Percentiles rank a stretch among this genome's conserved stretches.
These are phyloP conservation scores for Tribolium freemani DNA, from an alignment of 2,888 invertebrate genomes.

Conservation along the genomic window DNA sequence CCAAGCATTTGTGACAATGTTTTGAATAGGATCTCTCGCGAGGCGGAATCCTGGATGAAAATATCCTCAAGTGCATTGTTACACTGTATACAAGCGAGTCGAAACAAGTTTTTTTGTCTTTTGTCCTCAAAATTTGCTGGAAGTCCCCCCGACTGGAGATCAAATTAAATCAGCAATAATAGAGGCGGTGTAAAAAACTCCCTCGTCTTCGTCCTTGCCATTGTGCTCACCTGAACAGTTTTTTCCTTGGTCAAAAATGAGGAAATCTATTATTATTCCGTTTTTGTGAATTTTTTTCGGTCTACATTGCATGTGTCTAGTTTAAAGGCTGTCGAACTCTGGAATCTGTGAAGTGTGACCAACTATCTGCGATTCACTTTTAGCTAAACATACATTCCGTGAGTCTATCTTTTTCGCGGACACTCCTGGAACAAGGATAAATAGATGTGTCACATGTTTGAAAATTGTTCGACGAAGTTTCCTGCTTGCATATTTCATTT, in stretches of 20 bases:
- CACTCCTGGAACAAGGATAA: constrained; percentile 39
- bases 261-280: constrained; percentile 33
- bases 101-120: constrained; percentile 22
- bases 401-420: constrained; percentile 34
- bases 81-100: not conserved
- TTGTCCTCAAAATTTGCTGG: constrained; percentile 24
- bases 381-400: constrained; percentile 45
- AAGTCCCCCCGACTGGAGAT: constrained; percentile 13
- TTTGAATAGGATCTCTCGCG: not conserved
- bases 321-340: constrained; percentile 54
- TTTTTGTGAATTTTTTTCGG: constrained; percentile 39
- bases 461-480: constrained; percentile 31
- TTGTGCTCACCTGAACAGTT: constrained; percentile 5
- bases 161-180: constrained; percentile 29
- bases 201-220: constrained; percentile 27
- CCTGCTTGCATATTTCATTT: constrained; percentile 33
- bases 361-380: constrained; percentile 47
- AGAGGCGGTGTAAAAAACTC: constrained; percentile 15
- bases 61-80: constrained; percentile 8
- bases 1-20: not conserved
- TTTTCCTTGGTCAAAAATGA: constrained; percentile 16
- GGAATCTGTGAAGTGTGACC: constrained; percentile 56
- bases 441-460: constrained; percentile 25
- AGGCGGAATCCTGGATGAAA: not conserved
- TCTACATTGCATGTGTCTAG: constrained; percentile 42